Conservation (phyloP, 1,140 invertebrate species). For the Calephelis virginiensis region DNA sequence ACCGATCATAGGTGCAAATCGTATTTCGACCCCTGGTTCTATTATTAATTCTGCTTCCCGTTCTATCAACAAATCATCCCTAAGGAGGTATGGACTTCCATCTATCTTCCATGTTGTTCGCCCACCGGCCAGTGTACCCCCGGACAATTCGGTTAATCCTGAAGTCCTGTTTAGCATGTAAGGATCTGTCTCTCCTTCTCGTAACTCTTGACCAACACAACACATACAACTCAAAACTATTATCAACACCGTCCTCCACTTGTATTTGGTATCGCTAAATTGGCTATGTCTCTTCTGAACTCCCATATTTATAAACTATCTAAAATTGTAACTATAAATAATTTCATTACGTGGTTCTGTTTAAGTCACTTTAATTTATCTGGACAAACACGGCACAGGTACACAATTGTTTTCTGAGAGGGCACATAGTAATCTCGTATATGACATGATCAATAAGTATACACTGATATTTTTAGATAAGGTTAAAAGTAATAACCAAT, state of each 20-base stretch:
- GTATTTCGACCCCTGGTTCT: conserved; percentile 90
- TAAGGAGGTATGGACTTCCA: conserved; percentile 87
- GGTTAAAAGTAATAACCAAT: neutral
- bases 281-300: conserved; percentile 73
- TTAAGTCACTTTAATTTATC: conserved; percentile 40
- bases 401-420: conserved; percentile 30
- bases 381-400: conserved; percentile 55
- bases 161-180: conserved; percentile 63
- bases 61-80: conserved; percentile 90
- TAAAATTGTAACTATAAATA: conserved; percentile 52
- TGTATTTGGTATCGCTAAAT: conserved; percentile 76
- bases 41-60: conserved; percentile 86
- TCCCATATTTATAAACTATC: conserved; percentile 56
- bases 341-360: conserved; percentile 55
- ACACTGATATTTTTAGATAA: neutral
- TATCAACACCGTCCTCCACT: conserved; percentile 72
- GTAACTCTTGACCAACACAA: conserved; percentile 55
- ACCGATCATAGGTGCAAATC: conserved; percentile 93
- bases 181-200: conserved; percentile 49
- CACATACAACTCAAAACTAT: conserved; percentile 46
- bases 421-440: conserved; percentile 11
- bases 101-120: conserved; percentile 78
- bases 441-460: conserved; percentile 6
- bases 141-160: conserved; percentile 80
- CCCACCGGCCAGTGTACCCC: conserved; percentile 80